Conservation (phyloP, 2,113 vertebrate species). For the Alces alces region DNA sequence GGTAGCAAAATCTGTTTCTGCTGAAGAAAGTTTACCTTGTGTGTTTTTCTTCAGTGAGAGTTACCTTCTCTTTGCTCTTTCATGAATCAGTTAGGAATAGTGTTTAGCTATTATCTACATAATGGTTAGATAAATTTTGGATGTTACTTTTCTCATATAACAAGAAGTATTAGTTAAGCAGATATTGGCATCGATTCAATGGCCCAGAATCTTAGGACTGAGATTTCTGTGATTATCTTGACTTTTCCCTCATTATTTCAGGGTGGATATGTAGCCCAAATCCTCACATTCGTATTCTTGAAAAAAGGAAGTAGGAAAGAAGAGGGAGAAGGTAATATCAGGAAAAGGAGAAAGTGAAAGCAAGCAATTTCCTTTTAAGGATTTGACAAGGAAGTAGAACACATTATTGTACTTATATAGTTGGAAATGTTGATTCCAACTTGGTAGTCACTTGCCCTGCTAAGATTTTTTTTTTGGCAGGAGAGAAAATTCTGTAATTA, state of each 20-base stretch:
- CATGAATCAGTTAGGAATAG: neutral
- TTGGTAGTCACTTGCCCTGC: neutral
- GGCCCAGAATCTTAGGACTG: neutral
- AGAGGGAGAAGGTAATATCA: neutral
- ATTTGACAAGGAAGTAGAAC: neutral
- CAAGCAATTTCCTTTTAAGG: neutral
- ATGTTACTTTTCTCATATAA: neutral
- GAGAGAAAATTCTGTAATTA: neutral
- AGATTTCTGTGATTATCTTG: neutral
- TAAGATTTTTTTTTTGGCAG: neutral
- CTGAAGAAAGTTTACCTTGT: neutral
- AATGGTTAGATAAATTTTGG: neutral
- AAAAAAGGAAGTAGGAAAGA: neutral
- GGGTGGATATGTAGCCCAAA: neutral
- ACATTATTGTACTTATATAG: neutral
- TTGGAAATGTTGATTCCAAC: neutral
- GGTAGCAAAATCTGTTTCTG: neutral
- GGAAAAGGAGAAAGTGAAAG: neutral
- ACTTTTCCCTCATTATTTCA: neutral
- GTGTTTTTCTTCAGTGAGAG: neutral
- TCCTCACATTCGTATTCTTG: neutral
- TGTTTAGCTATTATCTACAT: neutral
- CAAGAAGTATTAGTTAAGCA: neutral
- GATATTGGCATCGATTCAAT: neutral
- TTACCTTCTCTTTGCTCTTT: neutral